Conservation (phyloP, 2,888 invertebrate species). For the Formica aserva region DNA sequence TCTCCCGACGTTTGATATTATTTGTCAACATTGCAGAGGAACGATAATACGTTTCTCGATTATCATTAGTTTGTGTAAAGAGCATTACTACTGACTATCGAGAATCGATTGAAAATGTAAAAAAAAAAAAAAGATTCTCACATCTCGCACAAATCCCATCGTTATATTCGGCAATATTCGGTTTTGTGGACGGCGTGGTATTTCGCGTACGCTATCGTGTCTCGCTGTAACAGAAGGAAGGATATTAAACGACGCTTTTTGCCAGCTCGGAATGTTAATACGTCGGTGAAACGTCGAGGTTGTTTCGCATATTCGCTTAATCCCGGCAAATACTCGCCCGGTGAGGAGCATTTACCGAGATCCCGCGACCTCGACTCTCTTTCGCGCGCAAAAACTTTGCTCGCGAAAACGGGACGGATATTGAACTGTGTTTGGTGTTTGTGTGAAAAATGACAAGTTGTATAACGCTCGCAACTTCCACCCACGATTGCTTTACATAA, state of each 20-base stretch:
- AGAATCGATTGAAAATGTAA: background rate
- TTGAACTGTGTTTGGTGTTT: background rate
- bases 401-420: background rate
- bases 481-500: background rate
- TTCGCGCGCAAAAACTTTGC: conserved; percentile 8
- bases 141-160: background rate
- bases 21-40: background rate
- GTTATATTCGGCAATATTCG: background rate
- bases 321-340: conserved; percentile 36
- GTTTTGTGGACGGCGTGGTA: conserved; percentile 16
- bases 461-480: conserved; percentile 1
- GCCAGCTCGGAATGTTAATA: conserved; percentile 44
- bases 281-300: conserved; percentile 52
- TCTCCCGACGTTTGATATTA: background rate
- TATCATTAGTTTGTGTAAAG: background rate
- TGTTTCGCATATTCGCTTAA: conserved; percentile 51
- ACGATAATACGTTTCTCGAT: background rate
- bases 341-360: conserved; percentile 39
- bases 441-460: background rate
- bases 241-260: conserved; percentile 48
- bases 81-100: background rate
- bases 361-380: conserved; percentile 10
- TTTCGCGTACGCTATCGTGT: conserved; percentile 19
- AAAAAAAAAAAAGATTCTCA: background rate
- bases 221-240: conserved; percentile 36